Evolutionary conservation across 2,113 vertebrate genomes (phyloP).

Genomic region (Elephantulus edwardii): DNA sequence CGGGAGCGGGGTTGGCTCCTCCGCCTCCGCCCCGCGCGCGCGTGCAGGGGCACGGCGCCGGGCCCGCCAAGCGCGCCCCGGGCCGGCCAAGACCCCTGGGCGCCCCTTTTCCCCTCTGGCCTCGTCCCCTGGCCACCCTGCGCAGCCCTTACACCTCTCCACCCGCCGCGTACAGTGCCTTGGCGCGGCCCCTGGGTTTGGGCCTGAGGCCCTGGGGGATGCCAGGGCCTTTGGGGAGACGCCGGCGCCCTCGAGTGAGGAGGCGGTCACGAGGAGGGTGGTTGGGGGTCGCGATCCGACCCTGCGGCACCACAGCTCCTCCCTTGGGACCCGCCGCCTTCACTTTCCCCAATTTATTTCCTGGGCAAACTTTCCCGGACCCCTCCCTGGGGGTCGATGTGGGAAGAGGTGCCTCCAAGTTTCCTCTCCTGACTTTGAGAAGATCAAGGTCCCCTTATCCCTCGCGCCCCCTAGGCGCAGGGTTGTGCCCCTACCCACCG

Average conservation of each 20-base stretch:
- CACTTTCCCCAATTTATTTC: constrained; percentile 39
- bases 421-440: constrained; percentile 54
- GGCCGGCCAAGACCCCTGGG: constrained; percentile 14
- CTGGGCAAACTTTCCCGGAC: constrained; percentile 72
- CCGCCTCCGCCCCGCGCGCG: constrained; percentile 55
- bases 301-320: constrained; percentile 45
- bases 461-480: not conserved
- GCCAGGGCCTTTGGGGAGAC: not conserved
- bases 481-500: not conserved
- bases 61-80: not conserved
- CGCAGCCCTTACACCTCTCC: constrained; percentile 18
- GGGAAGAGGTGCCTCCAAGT: constrained; percentile 59
- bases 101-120: not conserved
- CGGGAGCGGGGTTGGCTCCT: constrained; percentile 18
- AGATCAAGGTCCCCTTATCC: not conserved
- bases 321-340: constrained; percentile 38
- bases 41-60: not conserved
- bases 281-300: constrained; percentile 7
- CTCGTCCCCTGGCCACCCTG: not conserved
- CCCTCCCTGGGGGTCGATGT: constrained; percentile 29
- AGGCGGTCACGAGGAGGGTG: not conserved
- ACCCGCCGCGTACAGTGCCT: not conserved
- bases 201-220: not conserved
- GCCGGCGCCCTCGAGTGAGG: constrained; percentile 4
- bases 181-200: not conserved